A percentile compares a stretch with the other conserved stretches of the same genome.
phyloP scores from a whole-genome alignment of 1,140 invertebrate species.

The Lucilia sericata region DNA sequence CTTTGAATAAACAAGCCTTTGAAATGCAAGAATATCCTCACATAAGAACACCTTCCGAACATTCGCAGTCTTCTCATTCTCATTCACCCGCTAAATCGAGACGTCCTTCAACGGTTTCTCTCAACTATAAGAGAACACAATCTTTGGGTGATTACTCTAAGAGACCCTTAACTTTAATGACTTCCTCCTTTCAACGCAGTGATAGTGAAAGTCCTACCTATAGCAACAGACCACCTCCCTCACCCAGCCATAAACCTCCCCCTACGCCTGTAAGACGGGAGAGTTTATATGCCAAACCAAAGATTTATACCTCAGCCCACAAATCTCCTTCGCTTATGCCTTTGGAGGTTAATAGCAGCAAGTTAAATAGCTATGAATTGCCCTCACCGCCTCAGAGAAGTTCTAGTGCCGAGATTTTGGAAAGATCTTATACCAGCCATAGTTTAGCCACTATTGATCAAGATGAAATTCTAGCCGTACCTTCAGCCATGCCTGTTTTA shows the following conservation, averaged over 20 bases:
- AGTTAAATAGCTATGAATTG: conserved; percentile 57
- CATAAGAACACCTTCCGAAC: conserved; percentile 41
- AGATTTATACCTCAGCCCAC: conserved; percentile 55
- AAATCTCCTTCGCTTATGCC: conserved; percentile 49
- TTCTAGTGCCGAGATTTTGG: conserved; percentile 62
- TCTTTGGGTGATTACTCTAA: conserved; percentile 56
- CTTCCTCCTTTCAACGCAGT: conserved; percentile 47
- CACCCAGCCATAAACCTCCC: conserved; percentile 55
- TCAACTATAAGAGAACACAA: conserved; percentile 55
- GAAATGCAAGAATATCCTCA: conserved; percentile 58
- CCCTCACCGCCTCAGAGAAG: conserved; percentile 57
- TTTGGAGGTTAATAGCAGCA: conserved; percentile 48
- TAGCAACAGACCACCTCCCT: conserved; percentile 47
- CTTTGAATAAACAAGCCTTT: conserved; percentile 53
- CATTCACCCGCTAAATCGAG: conserved; percentile 46
- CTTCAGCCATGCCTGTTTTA: conserved; percentile 64
- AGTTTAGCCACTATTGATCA: conserved; percentile 63
- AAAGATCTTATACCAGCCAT: conserved; percentile 62
- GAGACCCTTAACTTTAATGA: conserved; percentile 42
- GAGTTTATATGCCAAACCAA: conserved; percentile 64
- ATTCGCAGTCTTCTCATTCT: conserved; percentile 41
- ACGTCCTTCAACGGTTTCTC: conserved; percentile 47
- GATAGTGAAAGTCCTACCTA: conserved; percentile 50
- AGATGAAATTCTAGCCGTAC: conserved; percentile 62
- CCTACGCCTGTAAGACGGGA: conserved; percentile 61